Conservation (phyloP, 2,888 invertebrate genomes). For the Dryobota labecula region DNA sequence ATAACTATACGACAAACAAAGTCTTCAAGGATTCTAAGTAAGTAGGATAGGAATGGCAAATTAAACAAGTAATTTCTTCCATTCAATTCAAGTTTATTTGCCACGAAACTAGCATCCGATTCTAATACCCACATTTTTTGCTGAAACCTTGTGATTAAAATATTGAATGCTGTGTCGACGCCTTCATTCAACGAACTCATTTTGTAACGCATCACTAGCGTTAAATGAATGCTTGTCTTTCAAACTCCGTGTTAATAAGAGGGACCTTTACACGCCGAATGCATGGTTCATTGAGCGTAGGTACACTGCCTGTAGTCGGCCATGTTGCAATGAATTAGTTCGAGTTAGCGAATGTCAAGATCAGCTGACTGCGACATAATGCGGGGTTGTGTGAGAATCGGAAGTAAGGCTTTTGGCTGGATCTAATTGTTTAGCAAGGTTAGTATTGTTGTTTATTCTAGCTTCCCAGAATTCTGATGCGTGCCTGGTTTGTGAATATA, state of each 20-base stretch:
- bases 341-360: constrained; percentile 74
- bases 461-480: constrained; percentile 13
- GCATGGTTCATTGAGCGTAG: constrained; percentile 73
- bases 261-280: constrained; percentile 72
- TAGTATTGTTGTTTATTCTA: constrained; percentile 38
- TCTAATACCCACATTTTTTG: neutral
- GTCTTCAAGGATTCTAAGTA: neutral
- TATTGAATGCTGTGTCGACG: constrained; percentile 21
- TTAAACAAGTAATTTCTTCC: neutral
- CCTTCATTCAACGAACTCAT: constrained; percentile 53
- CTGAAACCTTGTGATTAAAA: constrained; percentile 53
- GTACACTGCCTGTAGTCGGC: constrained; percentile 17
- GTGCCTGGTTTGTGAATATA: neutral
- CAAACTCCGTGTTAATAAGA: constrained; percentile 76
- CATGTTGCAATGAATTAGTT: constrained; percentile 74
- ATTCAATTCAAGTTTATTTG: neutral
- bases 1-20: neutral
- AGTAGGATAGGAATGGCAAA: neutral
- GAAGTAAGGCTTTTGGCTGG: constrained; percentile 46
- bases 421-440: constrained; percentile 50
- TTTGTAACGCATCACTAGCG: constrained; percentile 66
- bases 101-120: neutral
- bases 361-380: constrained; percentile 58
- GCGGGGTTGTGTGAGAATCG: constrained; percentile 46
- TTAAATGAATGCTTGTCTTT: constrained; percentile 60